phyloP scores from a whole-genome alignment of 1,140 invertebrate species.

The Aethina tumida region DNA sequence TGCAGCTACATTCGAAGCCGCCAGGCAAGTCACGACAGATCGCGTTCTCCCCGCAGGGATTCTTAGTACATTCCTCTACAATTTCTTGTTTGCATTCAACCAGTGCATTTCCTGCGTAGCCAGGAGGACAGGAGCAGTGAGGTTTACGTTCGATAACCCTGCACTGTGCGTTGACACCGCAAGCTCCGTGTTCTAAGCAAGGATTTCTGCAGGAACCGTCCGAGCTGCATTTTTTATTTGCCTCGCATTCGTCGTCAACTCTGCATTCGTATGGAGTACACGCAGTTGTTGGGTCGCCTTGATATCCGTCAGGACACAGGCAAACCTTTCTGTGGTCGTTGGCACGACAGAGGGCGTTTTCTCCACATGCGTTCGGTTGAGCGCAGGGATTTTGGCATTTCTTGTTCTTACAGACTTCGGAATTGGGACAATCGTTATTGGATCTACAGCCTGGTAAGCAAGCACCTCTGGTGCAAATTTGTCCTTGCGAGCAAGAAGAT shows the following conservation, averaged over 20 bases:
- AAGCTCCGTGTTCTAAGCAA: constrained; percentile 62
- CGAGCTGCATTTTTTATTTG: constrained; percentile 62
- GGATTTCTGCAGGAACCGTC: constrained; percentile 74
- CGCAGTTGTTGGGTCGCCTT: constrained; percentile 63
- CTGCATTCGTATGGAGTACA: constrained; percentile 69
- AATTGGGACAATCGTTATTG: constrained; percentile 68
- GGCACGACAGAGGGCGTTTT: constrained; percentile 64
- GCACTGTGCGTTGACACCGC: constrained; percentile 79
- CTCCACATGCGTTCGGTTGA: constrained; percentile 53
- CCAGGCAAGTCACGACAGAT: constrained; percentile 62
- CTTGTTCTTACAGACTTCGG: constrained; percentile 62
- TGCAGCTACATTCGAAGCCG: constrained; percentile 69
- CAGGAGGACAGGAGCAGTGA: constrained; percentile 75
- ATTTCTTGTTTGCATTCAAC: constrained; percentile 62
- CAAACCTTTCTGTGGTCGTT: constrained; percentile 73
- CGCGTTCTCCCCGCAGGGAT: constrained; percentile 77
- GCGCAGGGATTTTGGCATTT: constrained; percentile 70
- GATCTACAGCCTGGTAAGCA: constrained; percentile 65
- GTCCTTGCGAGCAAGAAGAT: constrained; percentile 34
- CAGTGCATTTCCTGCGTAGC: constrained; percentile 72
- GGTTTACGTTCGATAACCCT: constrained; percentile 63
- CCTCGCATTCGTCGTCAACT: constrained; percentile 65
- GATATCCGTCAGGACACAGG: constrained; percentile 72
- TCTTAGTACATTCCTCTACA: constrained; percentile 57
- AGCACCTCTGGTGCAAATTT: constrained; percentile 50